Base-by-base conservation (phyloP, 2,888 invertebrate genomes). In the Vanessa cardui region DNA sequence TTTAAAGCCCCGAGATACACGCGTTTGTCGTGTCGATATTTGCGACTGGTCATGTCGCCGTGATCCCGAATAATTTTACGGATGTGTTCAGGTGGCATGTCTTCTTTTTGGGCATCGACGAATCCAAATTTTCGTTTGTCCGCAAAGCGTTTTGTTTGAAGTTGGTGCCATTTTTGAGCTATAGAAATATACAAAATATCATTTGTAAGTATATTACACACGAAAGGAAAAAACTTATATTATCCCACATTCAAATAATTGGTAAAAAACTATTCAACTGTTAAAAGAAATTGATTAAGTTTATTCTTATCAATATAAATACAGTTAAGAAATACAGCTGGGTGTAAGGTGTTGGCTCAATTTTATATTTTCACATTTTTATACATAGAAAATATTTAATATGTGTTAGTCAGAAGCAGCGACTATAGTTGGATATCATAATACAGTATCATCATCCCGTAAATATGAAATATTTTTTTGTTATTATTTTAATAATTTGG, bases 51-150 rank as follows among this genome's bases (percentile, higher is more conserved):
- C 99, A 99, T 99, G 85, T 99, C 99, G 46, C 99, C 99, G 89
- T 99, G 99, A 90, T 99, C 99, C 66, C 99, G 95, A 74, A 99
- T 99, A 80, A 99, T 99, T 91, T 99, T 99, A 31, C 99, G 94
- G 70, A 99, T 98, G 89, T 99, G 99, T 85, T 99, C 99, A 0
- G 99, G 99, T 15, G 99, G 99, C 99, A 99, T 99, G 76, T 99
- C 99, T 85, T 99, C 99, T 86, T 99, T 99, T 83, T 99, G 99
- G 0, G 99, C 98, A 90, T 99, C 99, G 4, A 99, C 97, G 88
- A 99, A 99, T 0, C 99, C 99, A 87, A 99, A 98, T 86, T 99
- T 99, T 66, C 99, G 94, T 84, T 99, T 99, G 78, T 99, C 99
- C 0, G 99, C 97, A 88, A 99, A 99, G 26, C 99, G 94, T 87